phyloP scores from a whole-genome alignment of 2,113 vertebrate species.

The Terrapene triunguis region DNA sequence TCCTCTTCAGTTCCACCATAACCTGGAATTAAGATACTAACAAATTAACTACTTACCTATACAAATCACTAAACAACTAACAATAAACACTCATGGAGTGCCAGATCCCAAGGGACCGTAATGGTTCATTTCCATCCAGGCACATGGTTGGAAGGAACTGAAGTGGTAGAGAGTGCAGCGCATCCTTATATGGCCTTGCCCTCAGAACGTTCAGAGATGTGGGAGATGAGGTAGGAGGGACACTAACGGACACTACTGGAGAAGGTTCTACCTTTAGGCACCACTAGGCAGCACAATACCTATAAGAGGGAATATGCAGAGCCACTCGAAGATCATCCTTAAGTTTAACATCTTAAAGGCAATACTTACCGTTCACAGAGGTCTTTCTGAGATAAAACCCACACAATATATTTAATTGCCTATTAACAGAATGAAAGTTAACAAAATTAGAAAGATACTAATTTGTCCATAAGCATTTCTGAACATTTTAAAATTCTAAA shows the following conservation, averaged over 20 bases:
- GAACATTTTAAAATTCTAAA: constrained; percentile 10
- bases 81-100: background rate
- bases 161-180: background rate
- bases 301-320: background rate
- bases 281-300: background rate
- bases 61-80: background rate
- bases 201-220: background rate
- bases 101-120: background rate
- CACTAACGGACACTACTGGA: background rate
- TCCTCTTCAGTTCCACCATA: background rate
- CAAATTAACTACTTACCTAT: background rate
- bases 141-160: background rate
- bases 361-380: constrained; percentile 71
- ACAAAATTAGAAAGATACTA: background rate
- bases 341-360: background rate
- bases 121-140: background rate
- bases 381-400: constrained; percentile 53
- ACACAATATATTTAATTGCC: constrained; percentile 69
- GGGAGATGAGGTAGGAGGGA: background rate
- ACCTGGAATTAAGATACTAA: background rate
- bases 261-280: background rate
- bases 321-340: background rate
- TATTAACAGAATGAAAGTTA: constrained; percentile 66
- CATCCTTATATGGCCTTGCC: background rate
- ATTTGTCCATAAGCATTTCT: background rate